Percentiles rank a stretch among this genome's conserved stretches.
Conservation (phyloP, 1,140 invertebrate genomes). For the Pantala flavescens region DNA sequence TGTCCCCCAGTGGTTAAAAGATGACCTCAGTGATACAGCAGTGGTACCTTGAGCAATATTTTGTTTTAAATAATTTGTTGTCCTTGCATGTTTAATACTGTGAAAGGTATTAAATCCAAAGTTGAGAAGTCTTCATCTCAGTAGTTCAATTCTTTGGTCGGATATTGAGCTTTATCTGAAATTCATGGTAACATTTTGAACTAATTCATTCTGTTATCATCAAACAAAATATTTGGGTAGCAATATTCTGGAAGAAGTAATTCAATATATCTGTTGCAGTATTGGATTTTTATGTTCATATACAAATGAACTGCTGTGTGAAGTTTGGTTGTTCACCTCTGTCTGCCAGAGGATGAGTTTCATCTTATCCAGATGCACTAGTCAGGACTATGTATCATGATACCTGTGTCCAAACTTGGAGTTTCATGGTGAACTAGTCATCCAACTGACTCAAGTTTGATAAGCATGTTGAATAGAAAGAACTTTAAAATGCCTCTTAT, state of each 20-base stretch:
- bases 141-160: background rate
- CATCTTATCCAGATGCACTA: background rate
- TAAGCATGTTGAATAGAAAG: background rate
- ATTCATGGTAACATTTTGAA: background rate
- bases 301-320: background rate
- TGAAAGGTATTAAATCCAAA: background rate
- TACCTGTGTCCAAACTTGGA: background rate
- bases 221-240: background rate
- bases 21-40: slow-evolving; percentile 61
- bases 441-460: background rate
- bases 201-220: background rate
- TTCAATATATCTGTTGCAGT: background rate
- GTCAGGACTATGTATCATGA: background rate
- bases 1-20: slow-evolving; percentile 87
- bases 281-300: background rate
- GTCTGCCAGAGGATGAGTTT: background rate
- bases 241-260: background rate
- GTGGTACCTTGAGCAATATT: background rate
- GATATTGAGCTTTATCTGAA: background rate
- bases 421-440: background rate
- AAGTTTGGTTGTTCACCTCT: background rate
- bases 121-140: background rate
- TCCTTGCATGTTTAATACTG: background rate
- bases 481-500: background rate
- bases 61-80: background rate